Base-by-base conservation (phyloP, 2,797 vertebrate genomes). In the Rhabdophis nuchalis region DNA sequence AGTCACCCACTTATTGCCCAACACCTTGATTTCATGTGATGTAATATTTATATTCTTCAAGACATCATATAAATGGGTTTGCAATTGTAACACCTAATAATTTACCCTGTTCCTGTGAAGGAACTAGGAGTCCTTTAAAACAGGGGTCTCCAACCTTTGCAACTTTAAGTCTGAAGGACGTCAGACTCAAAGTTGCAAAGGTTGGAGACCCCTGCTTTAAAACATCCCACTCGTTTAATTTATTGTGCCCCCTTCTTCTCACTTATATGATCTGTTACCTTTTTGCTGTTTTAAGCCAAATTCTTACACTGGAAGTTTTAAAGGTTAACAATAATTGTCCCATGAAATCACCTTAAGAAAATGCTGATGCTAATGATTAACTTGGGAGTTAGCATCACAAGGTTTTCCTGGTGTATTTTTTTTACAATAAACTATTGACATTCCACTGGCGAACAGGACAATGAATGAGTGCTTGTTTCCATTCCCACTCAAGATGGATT, bases 31-130 rank as follows among this genome's bases (percentile, higher is more conserved):
- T 90, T 29, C 92, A 93, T 94, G 93, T 95, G 94, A 88, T 92
- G 93, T 95, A 96, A 95, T 96, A 95, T 96, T 96, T 97, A 96
- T 94, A 94, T 96, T 97, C 95, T 96, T 96, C 91, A 89, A 96
- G 95, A 64, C 56, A 96, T 41, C 32, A 1, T 95, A 94, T 97
- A 97, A 97, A 97, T 95, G 90, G 94, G 72, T 93, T 96, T 96
- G 95, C 93, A 95, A 94, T 57, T 90, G 32, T 96, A 95, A 93
- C 96, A 97, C 95, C 95, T 97, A 96, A 94, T 97, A 96, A 96
- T 93, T 95, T 95, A 94, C 57, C 92, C 92, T 87, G 93, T n/a
- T n/a, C n/a, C n/a, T 92, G 86, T 68, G 13, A 32, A 0, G 1
- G 91, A 93, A 94, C 6, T 5, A 57, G 90, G 94, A 95, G 95